Conservation (phyloP, 2,113 vertebrate genomes). For the Ranitomeya imitator region DNA sequence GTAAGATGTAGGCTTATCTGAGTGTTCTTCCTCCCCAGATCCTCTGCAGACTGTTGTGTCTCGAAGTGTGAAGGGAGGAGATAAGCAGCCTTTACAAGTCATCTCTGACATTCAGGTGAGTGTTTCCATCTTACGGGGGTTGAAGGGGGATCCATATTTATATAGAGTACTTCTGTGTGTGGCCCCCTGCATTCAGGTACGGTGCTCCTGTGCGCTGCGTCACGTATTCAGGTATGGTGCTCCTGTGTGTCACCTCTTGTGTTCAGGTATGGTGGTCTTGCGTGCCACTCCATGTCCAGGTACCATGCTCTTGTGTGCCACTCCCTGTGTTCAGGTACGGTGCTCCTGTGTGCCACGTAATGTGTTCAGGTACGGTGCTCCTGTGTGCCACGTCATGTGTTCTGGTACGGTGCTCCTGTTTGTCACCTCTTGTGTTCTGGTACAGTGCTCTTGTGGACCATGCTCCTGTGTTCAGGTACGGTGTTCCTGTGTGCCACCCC, state of each 20-base stretch:
- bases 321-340: neutral
- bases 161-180: neutral
- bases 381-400: too few relatives aligned
- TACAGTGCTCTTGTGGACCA: too few relatives aligned
- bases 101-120: neutral
- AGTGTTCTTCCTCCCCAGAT: slow-evolving; percentile 55
- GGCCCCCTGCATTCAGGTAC: neutral
- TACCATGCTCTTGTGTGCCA: too few relatives aligned
- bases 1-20: neutral
- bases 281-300: too few relatives aligned
- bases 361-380: too few relatives aligned
- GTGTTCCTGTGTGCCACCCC: too few relatives aligned
- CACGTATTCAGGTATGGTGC: neutral
- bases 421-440: too few relatives aligned
- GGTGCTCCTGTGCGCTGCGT: neutral
- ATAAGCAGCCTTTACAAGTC: neutral
- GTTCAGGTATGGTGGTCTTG: too few relatives aligned
- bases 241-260: neutral
- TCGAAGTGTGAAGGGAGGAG: slow-evolving; percentile 25
- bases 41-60: slow-evolving; percentile 50
- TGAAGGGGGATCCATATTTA: too few relatives aligned
- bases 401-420: too few relatives aligned
- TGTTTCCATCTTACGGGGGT: neutral
- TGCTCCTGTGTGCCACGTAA: too few relatives aligned
- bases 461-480: too few relatives aligned